These are phyloP conservation scores for Gasterosteus nipponicus DNA, from an alignment of 2,113 vertebrate genomes.

Conservation along the genomic window DNA sequence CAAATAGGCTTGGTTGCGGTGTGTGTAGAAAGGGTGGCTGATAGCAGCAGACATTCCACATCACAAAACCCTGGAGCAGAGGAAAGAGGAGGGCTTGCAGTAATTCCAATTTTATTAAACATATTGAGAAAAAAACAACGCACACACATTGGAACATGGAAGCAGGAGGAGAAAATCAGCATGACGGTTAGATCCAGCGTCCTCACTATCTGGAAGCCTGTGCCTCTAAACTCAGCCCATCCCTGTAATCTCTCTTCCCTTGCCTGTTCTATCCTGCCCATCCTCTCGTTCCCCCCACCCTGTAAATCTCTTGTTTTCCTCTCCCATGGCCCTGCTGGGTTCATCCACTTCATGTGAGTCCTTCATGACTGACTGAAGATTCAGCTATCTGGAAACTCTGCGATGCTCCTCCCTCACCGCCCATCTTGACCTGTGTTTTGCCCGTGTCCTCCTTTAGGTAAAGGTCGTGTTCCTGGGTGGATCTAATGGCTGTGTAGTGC, in stretches of 20 bases:
- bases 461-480: slow-evolving; percentile 57
- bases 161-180: slow-evolving; percentile 61
- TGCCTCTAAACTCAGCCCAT: slow-evolving; percentile 41
- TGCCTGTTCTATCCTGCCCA: slow-evolving; percentile 36
- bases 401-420: slow-evolving; percentile 20
- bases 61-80: slow-evolving; percentile 56
- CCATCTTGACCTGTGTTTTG: slow-evolving; percentile 32
- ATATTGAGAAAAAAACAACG: slow-evolving; percentile 74
- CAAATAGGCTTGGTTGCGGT: slow-evolving; percentile 13
- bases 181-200: slow-evolving; percentile 47
- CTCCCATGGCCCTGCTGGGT: slow-evolving; percentile 37
- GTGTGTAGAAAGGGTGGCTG: slow-evolving; percentile 27
- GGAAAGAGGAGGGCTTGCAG: slow-evolving; percentile 40
- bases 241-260: slow-evolving; percentile 56
- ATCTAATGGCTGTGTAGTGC: slow-evolving; percentile 58
- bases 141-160: slow-evolving; percentile 41
- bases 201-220: slow-evolving; percentile 37
- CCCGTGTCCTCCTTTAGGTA: slow-evolving; percentile 54
- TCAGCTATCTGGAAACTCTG: slow-evolving; percentile 40
- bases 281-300: slow-evolving; percentile 35
- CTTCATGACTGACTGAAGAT: slow-evolving; percentile 1
- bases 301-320: slow-evolving; percentile 51
- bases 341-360: slow-evolving; percentile 20
- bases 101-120: slow-evolving; percentile 86
- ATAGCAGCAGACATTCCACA: slow-evolving; percentile 75